Evolutionary conservation across 2,797 vertebrate species (phyloP).

Genomic region (Apogon hyalosoma): DNA sequence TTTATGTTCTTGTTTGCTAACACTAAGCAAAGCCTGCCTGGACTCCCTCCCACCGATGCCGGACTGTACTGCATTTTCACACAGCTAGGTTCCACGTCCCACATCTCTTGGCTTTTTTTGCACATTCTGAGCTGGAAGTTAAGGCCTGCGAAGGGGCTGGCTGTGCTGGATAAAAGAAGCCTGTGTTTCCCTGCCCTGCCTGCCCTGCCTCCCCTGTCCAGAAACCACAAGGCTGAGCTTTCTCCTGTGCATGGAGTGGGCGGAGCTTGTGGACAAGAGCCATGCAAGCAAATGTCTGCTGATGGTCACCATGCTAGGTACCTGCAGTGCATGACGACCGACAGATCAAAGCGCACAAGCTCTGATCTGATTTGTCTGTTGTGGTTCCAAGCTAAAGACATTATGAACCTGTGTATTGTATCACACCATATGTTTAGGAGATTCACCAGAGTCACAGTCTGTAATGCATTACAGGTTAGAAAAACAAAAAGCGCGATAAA

Average conservation of each 20-base stretch:
- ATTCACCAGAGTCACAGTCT: background rate
- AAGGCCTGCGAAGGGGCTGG: constrained; percentile 68
- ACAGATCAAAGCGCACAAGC: constrained; percentile 53
- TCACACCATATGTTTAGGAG: background rate
- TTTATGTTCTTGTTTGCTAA: constrained; percentile 82
- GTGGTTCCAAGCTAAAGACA: constrained; percentile 18
- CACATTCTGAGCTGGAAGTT: constrained; percentile 58
- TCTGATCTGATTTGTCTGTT: constrained; percentile 32
- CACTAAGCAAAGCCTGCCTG: constrained; percentile 60
- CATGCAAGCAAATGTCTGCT: constrained; percentile 64
- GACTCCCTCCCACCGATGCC: constrained; percentile 48
- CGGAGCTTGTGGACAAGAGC: constrained; percentile 65
- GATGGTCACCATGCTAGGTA: constrained; percentile 59
- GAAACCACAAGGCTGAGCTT: constrained; percentile 83
- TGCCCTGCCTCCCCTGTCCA: constrained; percentile 72
- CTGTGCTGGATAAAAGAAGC: constrained; percentile 79
- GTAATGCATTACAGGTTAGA: background rate
- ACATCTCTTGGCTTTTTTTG: constrained; percentile 29
- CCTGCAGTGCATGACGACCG: constrained; percentile 58
- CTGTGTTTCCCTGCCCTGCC: constrained; percentile 78
- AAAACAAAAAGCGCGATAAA: constrained; percentile 10
- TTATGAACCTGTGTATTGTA: constrained; percentile 6
- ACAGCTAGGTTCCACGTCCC: constrained; percentile 61
- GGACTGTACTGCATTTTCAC: constrained; percentile 56
- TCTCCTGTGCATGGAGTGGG: constrained; percentile 72